phyloP scores from a whole-genome alignment of 2,888 invertebrate species.

The Lomographa bimaculata region DNA sequence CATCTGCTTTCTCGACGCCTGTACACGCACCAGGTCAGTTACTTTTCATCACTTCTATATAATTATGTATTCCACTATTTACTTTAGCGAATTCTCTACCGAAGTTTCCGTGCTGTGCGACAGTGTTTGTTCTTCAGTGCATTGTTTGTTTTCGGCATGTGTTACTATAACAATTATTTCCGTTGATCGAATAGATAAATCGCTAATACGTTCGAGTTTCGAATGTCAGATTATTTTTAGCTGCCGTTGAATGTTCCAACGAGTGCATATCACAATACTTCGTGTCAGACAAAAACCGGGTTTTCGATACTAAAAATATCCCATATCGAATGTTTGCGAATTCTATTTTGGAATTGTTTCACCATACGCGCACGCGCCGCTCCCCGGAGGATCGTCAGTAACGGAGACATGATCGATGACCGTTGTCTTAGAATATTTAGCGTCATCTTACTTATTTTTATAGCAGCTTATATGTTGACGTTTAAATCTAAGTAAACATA shows the following conservation, averaged over 20 bases:
- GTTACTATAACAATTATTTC: conserved; percentile 26
- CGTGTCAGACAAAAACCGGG: conserved; percentile 76
- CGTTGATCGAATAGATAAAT: conserved; percentile 33
- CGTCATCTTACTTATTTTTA: conserved; percentile 30
- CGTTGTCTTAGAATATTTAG: conserved; percentile 7
- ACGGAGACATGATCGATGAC: conserved; percentile 18
- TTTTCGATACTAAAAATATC: conserved; percentile 79
- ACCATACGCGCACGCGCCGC: conserved; percentile 39
- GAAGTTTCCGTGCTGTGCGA: conserved; percentile 54
- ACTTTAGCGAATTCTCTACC: conserved; percentile 51
- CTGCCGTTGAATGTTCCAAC: conserved; percentile 57
- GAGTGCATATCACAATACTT: conserved; percentile 75
- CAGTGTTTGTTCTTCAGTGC: conserved; percentile 25
- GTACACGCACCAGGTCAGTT: conserved; percentile 77
- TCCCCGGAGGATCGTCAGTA: conserved; percentile 13
- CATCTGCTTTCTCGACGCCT: conserved; percentile 68
- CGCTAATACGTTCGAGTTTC: conserved; percentile 45
- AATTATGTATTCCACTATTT: conserved; percentile 6
- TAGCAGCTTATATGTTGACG: conserved; percentile 15
- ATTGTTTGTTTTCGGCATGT: conserved; percentile 27
- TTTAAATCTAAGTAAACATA: conserved; percentile 48
- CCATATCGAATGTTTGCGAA: conserved; percentile 81
- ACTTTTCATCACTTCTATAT: conserved; percentile 30
- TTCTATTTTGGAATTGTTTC: conserved; percentile 76
- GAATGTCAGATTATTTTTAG: conserved; percentile 63